Percentiles rank a stretch among this genome's conserved stretches.
These are phyloP conservation scores for Drosophila tanythrix DNA, from an alignment of 2,888 invertebrate species.

Conservation along the genomic window DNA sequence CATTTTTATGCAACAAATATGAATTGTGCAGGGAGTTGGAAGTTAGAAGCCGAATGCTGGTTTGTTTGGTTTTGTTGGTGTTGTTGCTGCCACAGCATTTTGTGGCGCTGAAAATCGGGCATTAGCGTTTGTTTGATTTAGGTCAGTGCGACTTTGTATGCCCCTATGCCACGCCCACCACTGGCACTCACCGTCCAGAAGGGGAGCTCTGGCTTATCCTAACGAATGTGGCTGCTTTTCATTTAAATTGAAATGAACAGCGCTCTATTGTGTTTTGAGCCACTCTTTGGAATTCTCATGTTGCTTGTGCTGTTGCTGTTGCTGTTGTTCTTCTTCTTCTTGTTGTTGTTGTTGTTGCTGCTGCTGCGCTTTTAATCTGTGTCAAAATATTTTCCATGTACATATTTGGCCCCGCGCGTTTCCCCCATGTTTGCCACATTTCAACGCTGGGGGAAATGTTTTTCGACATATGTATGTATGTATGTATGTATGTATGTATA, in stretches of 20 bases:
- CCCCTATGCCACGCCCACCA: slow-evolving; percentile 39
- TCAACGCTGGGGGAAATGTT: slow-evolving; percentile 60
- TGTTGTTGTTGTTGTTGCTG: slow-evolving; percentile 26
- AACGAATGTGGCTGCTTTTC: slow-evolving; percentile 65
- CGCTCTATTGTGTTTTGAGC: slow-evolving; percentile 61
- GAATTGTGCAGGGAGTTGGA: slow-evolving; percentile 38
- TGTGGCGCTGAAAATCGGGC: slow-evolving; percentile 75
- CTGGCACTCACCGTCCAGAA: slow-evolving; percentile 17
- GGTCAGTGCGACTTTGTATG: slow-evolving; percentile 59
- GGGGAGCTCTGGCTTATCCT: slow-evolving; percentile 33
- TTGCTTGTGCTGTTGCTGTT: slow-evolving; percentile 28
- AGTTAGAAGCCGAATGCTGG: slow-evolving; percentile 2
- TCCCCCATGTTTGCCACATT: slow-evolving; percentile 36
- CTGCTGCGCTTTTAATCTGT: slow-evolving; percentile 68
- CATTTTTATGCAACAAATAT: slow-evolving; percentile 69
- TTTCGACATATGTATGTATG: slow-evolving; percentile 45
- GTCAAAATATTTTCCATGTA: slow-evolving; percentile 67
- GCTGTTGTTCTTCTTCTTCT: slow-evolving; percentile 15
- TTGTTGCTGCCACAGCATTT: slow-evolving; percentile 52
- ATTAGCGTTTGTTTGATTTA: slow-evolving; percentile 77
- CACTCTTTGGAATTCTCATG: slow-evolving; percentile 34
- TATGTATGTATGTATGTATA: slow-evolving; percentile 13
- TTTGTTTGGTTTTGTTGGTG: slow-evolving; percentile 13
- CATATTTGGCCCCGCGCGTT: slow-evolving; percentile 14
- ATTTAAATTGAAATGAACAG: slow-evolving; percentile 75